Base-by-base conservation (phyloP, 2,888 invertebrate genomes). In the Ectobius pallidus region DNA sequence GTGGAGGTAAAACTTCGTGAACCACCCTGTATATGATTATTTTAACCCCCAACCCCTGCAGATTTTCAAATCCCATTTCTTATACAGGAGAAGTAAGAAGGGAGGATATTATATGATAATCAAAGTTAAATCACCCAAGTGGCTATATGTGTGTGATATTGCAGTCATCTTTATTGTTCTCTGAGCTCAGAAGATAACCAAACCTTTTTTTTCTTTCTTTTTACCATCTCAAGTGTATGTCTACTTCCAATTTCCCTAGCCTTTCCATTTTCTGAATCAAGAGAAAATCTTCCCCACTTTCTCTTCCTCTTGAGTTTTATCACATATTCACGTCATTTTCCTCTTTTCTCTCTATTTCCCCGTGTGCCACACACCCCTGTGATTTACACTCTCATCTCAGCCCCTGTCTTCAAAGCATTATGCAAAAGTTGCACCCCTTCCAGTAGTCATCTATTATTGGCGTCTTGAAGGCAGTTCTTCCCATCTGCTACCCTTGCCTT, bases 351-450 rank as follows among this genome's bases (percentile, higher is more conserved):
- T 63, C 39, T 34, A 63, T n/a, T 42, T 39, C 62, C 42, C 20
- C 4, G 20, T 52, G 20, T 20, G 18, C 20, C 20, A n/a, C 46
- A 61, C 30, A 30, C 61, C 58, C 63, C 42, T 70, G 63, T 71
- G 71, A 71, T 71, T 71, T 71, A 71, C 65, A 71, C 65, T 61
- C 63, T 65, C 62, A 32, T 42, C 70, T 22, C 22, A 34, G 14
- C 9, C 55, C 32, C 32, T 61, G 61, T 61, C 61, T 61, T 61
- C 61, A 61, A 61, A 61, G 61, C 32, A 61, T 61, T 61, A 61
- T 61, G 61, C 61, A 61, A 61, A 61, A 61, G 32, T 61, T 61
- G 61, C 61, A 61, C 11, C 34, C 11, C 46, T n/a, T 4, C 9
- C 46, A n/a, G 18, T n/a, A 46, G 46, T 46, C 46, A 46, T 46